These are phyloP conservation scores for Eidolon helvum DNA, from an alignment of 2,113 vertebrate genomes.

Conservation along the genomic window DNA sequence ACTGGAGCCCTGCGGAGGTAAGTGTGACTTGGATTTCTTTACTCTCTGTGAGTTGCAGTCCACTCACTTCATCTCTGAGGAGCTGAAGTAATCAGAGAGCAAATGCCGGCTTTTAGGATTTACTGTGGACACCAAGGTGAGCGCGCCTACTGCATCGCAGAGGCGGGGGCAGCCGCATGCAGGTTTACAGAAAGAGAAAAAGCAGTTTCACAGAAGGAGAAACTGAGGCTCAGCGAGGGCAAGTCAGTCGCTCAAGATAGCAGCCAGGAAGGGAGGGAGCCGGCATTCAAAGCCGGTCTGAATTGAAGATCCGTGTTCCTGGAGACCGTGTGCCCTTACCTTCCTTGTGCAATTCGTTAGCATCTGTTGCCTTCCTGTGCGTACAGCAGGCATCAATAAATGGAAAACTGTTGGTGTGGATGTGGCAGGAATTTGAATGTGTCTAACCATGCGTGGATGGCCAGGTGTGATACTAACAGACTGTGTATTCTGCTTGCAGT, in stretches of 20 bases:
- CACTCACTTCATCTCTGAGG: not conserved
- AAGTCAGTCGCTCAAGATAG: not conserved
- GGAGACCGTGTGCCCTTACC: not conserved
- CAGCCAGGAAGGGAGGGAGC: too few species aligned
- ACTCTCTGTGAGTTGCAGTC: not conserved
- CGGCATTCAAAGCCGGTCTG: not conserved
- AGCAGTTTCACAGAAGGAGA: not conserved
- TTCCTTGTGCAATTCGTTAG: accelerated
- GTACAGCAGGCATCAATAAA: not conserved
- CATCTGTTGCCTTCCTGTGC: not conserved
- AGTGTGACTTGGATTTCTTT: not conserved
- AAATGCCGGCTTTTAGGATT: not conserved
- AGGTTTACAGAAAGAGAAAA: not conserved
- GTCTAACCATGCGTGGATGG: not conserved
- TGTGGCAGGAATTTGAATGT: not conserved
- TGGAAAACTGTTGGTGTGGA: not conserved
- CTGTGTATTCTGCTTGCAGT: not conserved
- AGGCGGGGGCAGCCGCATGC: not conserved
- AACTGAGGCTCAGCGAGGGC: not conserved
- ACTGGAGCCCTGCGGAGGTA: not conserved
- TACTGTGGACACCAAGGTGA: not conserved
- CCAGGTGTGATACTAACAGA: accelerated
- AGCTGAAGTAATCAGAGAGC: not conserved
- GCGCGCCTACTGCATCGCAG: not conserved
- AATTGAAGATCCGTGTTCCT: accelerated